phyloP scores from a whole-genome alignment of 2,113 vertebrate species.

The Oncorhynchus nerka region DNA sequence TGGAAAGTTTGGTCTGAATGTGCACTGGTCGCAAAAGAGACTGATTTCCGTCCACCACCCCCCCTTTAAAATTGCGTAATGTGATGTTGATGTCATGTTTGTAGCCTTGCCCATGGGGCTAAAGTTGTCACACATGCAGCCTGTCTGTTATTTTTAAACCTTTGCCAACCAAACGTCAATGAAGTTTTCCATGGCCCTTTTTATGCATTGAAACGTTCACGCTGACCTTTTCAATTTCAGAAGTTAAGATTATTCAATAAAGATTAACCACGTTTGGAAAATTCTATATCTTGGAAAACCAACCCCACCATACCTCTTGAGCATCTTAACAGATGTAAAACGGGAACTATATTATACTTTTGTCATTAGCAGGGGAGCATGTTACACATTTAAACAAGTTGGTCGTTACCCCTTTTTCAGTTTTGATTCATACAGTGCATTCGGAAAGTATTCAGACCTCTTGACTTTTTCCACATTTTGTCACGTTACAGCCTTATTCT shows the following conservation, averaged over 20 bases:
- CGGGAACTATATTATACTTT: not conserved
- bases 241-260: constrained; percentile 59
- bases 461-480: not conserved
- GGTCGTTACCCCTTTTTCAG: constrained; percentile 11
- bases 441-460: no score
- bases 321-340: constrained; percentile 14
- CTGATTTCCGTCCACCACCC: not conserved
- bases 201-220: constrained; percentile 57
- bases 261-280: constrained; percentile 45
- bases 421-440: constrained; percentile 4
- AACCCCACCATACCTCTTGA: not conserved
- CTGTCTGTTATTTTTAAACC: constrained; percentile 74
- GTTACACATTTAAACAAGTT: constrained; percentile 1
- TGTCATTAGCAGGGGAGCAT: constrained; percentile 5
- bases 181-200: constrained; percentile 66
- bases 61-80: constrained; percentile 65
- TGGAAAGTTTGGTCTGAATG: constrained; percentile 60
- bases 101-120: constrained; percentile 57
- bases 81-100: constrained; percentile 61
- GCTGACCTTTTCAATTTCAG: constrained; percentile 67
- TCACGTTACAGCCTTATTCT: not conserved
- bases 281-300: constrained; percentile 16
- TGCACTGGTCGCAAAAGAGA: constrained; percentile 10
- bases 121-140: constrained; percentile 56
- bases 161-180: constrained; percentile 66